phyloP scores from a whole-genome alignment of 1,140 invertebrate species.

The Dreissena polymorpha region DNA sequence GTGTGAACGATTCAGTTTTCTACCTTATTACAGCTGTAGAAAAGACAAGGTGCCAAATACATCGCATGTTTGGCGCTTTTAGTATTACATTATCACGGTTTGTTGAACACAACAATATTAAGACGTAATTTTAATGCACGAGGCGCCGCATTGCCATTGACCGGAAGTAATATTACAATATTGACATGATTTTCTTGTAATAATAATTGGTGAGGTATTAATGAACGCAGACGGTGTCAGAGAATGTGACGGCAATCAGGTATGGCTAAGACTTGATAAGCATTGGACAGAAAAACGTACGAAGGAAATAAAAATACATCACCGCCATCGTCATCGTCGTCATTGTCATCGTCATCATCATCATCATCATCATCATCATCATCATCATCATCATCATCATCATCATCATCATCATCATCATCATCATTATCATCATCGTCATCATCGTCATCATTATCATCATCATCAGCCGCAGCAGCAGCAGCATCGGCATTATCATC shows the following conservation, averaged over 20 bases:
- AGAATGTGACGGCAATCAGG: too few relatives aligned
- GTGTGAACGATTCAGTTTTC: slow-evolving; percentile 45
- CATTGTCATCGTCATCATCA: not conserved
- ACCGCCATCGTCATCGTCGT: not conserved
- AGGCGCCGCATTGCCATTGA: slow-evolving; percentile 38
- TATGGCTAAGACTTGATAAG: too few relatives aligned
- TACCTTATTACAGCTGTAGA: slow-evolving; percentile 18
- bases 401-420: not conserved
- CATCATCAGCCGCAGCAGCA: too few relatives aligned
- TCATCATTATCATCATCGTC: not conserved
- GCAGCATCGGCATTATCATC: too few relatives aligned
- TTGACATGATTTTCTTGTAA: too few relatives aligned
- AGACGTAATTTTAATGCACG: slow-evolving; percentile 13
- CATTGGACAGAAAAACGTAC: too few relatives aligned
- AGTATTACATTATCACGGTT: slow-evolving; percentile 44
- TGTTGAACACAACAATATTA: slow-evolving; percentile 11
- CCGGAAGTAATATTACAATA: slow-evolving; percentile 12
- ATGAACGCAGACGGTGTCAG: too few relatives aligned
- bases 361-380: slow-evolving; percentile 2
- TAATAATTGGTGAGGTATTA: too few relatives aligned
- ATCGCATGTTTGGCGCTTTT: slow-evolving; percentile 39
- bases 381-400: not conserved
- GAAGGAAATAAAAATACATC: too few relatives aligned
- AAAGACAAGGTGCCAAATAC: slow-evolving; percentile 34
- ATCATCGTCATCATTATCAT: not conserved